Base-by-base conservation (phyloP, 2,797 vertebrate genomes). In the Cyprinella venusta region DNA sequence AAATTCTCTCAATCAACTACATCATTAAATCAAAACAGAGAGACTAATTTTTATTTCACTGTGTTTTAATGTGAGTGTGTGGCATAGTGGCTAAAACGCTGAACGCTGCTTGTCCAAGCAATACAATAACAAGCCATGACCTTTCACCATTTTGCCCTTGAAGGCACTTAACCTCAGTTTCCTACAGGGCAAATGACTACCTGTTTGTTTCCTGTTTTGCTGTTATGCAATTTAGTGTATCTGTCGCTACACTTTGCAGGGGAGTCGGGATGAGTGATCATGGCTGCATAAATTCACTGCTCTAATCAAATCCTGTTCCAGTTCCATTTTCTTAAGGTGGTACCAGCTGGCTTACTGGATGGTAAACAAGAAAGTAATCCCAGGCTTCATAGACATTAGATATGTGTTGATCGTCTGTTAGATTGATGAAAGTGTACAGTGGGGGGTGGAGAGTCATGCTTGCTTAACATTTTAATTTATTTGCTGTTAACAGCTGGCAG, bases 161-260 rank as follows among this genome's bases (percentile, higher is more conserved):
- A 75, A 75, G 54, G 33, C 33, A 24, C 71, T 75, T 56, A 74
- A 56, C 50, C 71, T 56, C 30, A n/a, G 50, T 24, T 30, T 63
- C 24, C 59, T 63, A 5, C 6, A 7, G 61, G 26, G 59, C 6
- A 56, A 75, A 24, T 56, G 2, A 38, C 30, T 38, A 5, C 19
- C 12, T 38, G 4, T 33, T 56, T 38, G 50, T 54, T 74, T 72
- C 69, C 45, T 71, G 70, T 19, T 50, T 52, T 50, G 16, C 69
- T 30, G 45, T 33, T 12, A 30, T 30, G 18, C 24, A 50, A 12
- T 40, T 40, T 10, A 3, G 42, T 45, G 12, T 48, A 48, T 48
- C 45, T 30, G 2, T 63, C 6, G 26, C 24, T 19, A 50, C 38
- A 48, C 59, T 48, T 33, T 64, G 61, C 59, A 64, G 61, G 40